Base-by-base conservation (phyloP, 2,797 vertebrate species). In the Acridotheres tristis region DNA sequence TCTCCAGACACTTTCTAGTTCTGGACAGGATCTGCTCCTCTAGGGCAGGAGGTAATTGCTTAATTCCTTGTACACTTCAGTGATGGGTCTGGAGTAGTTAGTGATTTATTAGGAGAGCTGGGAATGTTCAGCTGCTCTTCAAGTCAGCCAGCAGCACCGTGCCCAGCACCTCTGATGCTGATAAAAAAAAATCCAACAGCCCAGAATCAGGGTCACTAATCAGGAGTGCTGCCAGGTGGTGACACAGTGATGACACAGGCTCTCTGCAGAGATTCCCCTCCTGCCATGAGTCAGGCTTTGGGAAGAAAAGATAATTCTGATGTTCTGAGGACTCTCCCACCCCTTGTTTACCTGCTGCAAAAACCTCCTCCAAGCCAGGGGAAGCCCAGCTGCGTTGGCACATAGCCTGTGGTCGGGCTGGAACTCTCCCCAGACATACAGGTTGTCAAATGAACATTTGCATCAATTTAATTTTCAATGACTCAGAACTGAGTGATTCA, bases 401-500 rank as follows among this genome's bases (percentile, higher is more conserved):
- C 67, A 74, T 50, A 74, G 10, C 53, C 71, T 20, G 22, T 58
- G 71, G 73, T 74, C 59, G 0, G 29, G 67, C 80, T 79, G 59
- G 79, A 88, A 54, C 61, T 40, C 43, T 61, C 66, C 75, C 68
- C 82, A 90, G 75, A 66, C 87, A 69, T 78, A 40, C 9, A 85
- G 77, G 51, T 38, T 90, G 87, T 86, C 87, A 93, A 94, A 96
- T 79, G 76, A 93, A 88, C 50, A 79, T 96, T 96, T 90, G 63
- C 93, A 97, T 93, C 85, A 43, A 89, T 92, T 96, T 93, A 95
- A 86, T 95, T 96, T 94, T 90, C 89, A 84, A 25, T 96, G 96
- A 96, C 78, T 97, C 97, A 96, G 65, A 84, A 55, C 62, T 75
- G 93, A 94, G 76, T 95, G 95, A 96, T 96, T 97, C 93, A 95